A percentile compares a stretch with the other conserved stretches of the same genome.
phyloP scores from a whole-genome alignment of 2,113 vertebrate genomes.

The Odobenus rosmarus region DNA sequence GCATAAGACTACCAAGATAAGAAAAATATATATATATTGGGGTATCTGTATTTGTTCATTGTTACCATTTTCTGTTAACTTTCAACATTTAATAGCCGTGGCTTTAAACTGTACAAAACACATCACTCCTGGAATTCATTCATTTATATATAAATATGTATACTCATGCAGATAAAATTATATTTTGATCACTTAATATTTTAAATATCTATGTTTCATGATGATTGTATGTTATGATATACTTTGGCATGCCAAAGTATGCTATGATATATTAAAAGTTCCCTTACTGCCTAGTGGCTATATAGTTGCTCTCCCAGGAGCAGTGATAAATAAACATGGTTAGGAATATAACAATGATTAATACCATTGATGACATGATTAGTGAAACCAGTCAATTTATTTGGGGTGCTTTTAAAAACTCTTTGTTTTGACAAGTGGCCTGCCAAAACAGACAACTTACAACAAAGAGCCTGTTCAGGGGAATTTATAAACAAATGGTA shows the following conservation, averaged over 20 bases:
- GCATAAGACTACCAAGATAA: not conserved
- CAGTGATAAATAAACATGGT: not conserved
- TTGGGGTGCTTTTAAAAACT: not conserved
- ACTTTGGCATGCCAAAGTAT: not conserved
- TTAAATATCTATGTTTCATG: not conserved
- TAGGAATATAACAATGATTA: conserved; percentile 17
- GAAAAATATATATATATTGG: not conserved
- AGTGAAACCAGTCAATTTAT: conserved; percentile 33
- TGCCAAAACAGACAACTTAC: conserved; percentile 21
- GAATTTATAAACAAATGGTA: conserved; percentile 41
- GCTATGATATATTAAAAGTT: not conserved
- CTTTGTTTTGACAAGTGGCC: conserved; percentile 20
- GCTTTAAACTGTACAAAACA: not conserved
- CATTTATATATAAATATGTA: not conserved
- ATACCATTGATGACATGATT: not conserved
- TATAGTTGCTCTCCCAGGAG: not conserved
- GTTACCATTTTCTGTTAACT: conserved; percentile 46
- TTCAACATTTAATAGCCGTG: conserved; percentile 27
- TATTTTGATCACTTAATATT: conserved; percentile 6
- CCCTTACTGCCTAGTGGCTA: not conserved
- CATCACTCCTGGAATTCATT: not conserved
- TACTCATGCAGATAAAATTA: not conserved
- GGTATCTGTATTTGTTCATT: not conserved
- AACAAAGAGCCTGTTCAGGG: not conserved
- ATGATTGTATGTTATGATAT: not conserved